Base-by-base conservation (phyloP, 2,888 invertebrate genomes). In the Lithosia quadra region DNA sequence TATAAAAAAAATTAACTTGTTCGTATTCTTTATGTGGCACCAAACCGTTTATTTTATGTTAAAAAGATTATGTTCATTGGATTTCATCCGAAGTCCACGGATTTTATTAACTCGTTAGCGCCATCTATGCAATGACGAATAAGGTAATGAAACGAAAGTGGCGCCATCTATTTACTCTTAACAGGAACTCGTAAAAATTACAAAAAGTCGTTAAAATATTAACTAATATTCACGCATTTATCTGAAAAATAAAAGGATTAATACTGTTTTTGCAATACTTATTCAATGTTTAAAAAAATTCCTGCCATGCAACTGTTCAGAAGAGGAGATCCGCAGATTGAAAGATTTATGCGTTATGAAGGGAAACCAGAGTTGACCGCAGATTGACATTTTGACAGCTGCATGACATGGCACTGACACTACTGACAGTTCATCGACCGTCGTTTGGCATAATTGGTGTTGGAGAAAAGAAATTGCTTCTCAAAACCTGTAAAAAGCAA, bases 391-490 rank as follows among this genome's bases (percentile, higher is more conserved):
- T 63, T 61, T 69, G 67, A 67, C 76, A 69, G 55, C 43, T 57
- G 8, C 4, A 11, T 67, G 36, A 56, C 56, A 28, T 60, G 56
- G 39, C 34, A 62, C 28, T 2, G 72, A 72, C 75, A 72, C 73
- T 77, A 67, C 62, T 83, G 84, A 80, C 83, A 84, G 71, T 77
- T 75, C 71, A 73, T 79, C 82, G 82, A 73, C 81, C 65, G 80
- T 79, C 75, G 68, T 65, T 65, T 66, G 67, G 67, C 28, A 24
- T 24, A 21, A 71, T 67, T 72, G 72, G 72, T 78, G 72, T 66
- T 73, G 73, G 71, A 77, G 77, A 80, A 83, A 81, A 79, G 73
- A 77, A 67, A 76, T 78, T 82, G 71, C 24, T 69, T 33, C 39
- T 68, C 66, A 68, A 81, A 84, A 81, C 81, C 78, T 78, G 81